Base-by-base conservation (phyloP, 2,888 invertebrate genomes). In the Carterocephalus palaemon region DNA sequence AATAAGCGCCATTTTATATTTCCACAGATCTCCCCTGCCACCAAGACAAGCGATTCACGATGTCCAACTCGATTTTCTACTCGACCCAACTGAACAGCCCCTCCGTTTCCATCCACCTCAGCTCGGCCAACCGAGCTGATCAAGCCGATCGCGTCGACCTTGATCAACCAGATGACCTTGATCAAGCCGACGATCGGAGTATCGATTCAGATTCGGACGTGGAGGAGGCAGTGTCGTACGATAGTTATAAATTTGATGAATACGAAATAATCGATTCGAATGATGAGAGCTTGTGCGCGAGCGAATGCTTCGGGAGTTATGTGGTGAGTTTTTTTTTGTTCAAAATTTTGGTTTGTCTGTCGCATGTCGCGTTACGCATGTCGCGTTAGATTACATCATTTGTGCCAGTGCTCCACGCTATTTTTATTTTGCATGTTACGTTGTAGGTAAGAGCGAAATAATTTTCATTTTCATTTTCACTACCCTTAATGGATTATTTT, bases 11-110 rank as follows among this genome's bases (percentile, higher is more conserved):
- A n/a, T n/a, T n/a, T n/a, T 19, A 1, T 22, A 28, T 8, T 20
- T 20, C 12, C 12, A 1, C 67, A 87, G 87, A 86, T 17, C 69
- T 84, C 1, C 85, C 86, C 0, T 86, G 80, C 51, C 86, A 87
- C 49, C 83, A 75, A 33, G 87, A 85, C 61, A 70, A 62, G 0
- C 67, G 75, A 5, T 74, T 69, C 60, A 50, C 59, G 2, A 59
- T 71, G 2, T 73, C 82, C 0, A 75, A 70, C 57, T 83, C 85
- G 0, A 62, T 70, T 1, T 77, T 79, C 64, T 79, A 80, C 61
- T 68, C 78, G 1, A 52, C 65, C 0, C 46, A 34, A 8, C 5
- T 47, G 29, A 9, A 16, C 26, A n/a, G 15, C 34, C 19, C 26
- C 24, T n/a, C n/a, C n/a, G 19, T 10, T 8, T n/a, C n/a, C 12